Percentiles rank a stretch among this genome's conserved stretches.
phyloP scores from a whole-genome alignment of 2,113 vertebrate genomes.

The Aptenodytes forsteri region DNA sequence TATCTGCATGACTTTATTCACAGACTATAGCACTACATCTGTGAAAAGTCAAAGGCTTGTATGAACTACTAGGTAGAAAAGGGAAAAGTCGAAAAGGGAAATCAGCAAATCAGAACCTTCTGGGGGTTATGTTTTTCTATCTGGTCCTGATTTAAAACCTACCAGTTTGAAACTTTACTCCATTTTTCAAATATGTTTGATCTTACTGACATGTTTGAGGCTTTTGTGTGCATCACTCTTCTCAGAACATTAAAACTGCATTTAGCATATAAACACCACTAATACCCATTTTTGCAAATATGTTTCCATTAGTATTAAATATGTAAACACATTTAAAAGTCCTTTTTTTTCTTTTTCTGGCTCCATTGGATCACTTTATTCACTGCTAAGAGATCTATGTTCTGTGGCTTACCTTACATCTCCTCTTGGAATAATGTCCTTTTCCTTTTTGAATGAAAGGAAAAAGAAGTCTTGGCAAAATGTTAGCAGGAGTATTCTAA shows the following conservation, averaged over 20 bases:
- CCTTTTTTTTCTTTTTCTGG: neutral
- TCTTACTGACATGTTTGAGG: neutral
- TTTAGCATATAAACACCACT: neutral
- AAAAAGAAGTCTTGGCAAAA: neutral
- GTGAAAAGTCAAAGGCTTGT: neutral
- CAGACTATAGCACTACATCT: neutral
- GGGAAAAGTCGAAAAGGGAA: neutral
- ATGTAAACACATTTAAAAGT: neutral
- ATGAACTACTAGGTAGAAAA: neutral
- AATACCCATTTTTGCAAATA: neutral
- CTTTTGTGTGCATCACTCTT: neutral
- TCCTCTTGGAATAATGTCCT: neutral
- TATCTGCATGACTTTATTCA: neutral
- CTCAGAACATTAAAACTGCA: neutral
- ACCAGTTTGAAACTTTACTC: neutral
- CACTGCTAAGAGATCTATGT: neutral
- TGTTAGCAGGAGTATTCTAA: neutral
- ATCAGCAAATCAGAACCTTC: neutral
- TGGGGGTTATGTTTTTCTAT: neutral
- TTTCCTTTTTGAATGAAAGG: neutral
- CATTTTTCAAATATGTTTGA: neutral
- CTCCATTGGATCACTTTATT: neutral
- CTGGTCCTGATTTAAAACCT: neutral
- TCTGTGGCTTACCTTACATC: neutral
- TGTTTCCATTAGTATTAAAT: neutral